Base-by-base conservation (phyloP, 1,140 invertebrate species). In the Drosophila pseudoananassae region DNA sequence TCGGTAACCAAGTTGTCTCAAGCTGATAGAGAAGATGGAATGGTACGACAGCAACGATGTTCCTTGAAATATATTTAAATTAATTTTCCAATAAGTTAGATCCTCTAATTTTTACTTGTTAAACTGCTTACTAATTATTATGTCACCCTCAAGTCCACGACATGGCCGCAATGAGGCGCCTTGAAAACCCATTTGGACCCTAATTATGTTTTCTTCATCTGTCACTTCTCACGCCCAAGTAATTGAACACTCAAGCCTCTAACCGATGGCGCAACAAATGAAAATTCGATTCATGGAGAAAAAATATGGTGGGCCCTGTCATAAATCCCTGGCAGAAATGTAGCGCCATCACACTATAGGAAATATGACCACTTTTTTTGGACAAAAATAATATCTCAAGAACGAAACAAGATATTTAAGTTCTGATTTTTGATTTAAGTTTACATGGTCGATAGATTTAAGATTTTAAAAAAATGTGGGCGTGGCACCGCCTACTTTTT, bases 261-360 rank as follows among this genome's bases (percentile, higher is more conserved):
- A 58, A 79, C 82, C 80, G 75, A 83, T 83, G 78, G 70, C 49
- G 45, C 74, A 80, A 53, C 70, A 74, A 56, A 61, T 63, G 69
- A 74, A 50, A 73, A 43, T 25, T 31, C 43, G 43, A 20, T 6
- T 25, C 5, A 15, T 17, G 25, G 53, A 7, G 29, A 10, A 33
- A 40, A 60, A 27, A 40, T 51, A 55, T 40, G 43, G 43, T 15
- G 10, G 46, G 54, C 50, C 70, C 50, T 71, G 72, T 75, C 73
- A 85, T 84, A 84, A 84, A 84, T 84, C 81, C 78, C 81, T 85
- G 87, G 81, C 74, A 82, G 72, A 69, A 87, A 64, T 72, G 61
- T 76, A 58, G 25, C 59, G 68, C 83, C 82, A 85, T 85, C n/a
- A n/a, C n/a, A n/a, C n/a, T n/a, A n/a, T n/a, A n/a, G n/a, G n/a